Evolutionary conservation across 2,113 vertebrate species (phyloP).

Genomic region (Nothoprocta perdicaria): DNA sequence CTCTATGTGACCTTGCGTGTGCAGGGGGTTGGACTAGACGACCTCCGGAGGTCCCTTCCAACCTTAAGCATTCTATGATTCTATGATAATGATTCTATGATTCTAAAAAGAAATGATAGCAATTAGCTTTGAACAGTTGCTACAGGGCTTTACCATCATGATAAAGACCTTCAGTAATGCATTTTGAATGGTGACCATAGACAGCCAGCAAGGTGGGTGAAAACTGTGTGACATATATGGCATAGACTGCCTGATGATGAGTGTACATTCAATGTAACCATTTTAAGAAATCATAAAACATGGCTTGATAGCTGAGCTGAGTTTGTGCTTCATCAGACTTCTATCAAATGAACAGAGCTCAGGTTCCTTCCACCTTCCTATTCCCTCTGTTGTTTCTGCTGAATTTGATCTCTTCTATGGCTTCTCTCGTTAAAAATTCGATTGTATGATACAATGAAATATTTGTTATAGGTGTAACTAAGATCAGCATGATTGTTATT

Average conservation of each 20-base stretch:
- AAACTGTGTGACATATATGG: neutral
- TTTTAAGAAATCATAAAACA: neutral
- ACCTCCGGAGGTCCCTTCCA: no score
- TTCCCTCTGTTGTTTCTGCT: neutral
- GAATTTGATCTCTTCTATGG: neutral
- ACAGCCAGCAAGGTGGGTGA: neutral
- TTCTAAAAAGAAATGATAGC: no score
- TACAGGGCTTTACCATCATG: no score
- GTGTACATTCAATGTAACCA: neutral
- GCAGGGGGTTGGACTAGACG: no score
- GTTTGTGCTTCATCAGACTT: neutral
- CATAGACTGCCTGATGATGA: neutral
- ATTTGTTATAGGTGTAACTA: neutral
- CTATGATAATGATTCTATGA: no score
- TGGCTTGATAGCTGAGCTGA: neutral
- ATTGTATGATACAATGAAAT: neutral
- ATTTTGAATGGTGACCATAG: no score
- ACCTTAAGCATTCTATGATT: no score
- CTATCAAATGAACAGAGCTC: neutral
- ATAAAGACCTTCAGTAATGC: no score
- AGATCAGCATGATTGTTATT: neutral
- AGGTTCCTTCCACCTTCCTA: neutral
- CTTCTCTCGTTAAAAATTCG: neutral
- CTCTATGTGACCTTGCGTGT: no score
- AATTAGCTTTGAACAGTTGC: no score